phyloP scores from a whole-genome alignment of 2,888 invertebrate species.

The Morinoia aosen region DNA sequence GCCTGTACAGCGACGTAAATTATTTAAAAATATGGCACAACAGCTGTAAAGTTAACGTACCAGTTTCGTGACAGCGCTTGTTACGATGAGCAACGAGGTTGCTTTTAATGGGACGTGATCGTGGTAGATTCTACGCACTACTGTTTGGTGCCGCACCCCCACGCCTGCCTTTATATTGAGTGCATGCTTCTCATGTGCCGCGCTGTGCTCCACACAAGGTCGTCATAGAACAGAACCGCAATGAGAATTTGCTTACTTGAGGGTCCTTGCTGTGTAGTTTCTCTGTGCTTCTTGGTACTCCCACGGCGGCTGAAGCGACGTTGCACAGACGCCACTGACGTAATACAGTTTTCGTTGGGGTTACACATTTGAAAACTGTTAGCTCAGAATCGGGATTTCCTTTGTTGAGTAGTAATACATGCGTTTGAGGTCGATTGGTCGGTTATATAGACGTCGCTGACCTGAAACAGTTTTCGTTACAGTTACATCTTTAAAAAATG shows the following conservation, averaged over 20 bases:
- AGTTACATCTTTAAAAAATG: no score
- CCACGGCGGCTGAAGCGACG: background rate
- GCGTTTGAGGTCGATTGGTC: no score
- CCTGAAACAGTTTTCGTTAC: no score
- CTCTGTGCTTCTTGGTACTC: background rate
- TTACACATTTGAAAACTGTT: no score
- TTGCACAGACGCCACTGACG: no score
- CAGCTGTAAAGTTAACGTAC: background rate
- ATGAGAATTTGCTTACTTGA: background rate
- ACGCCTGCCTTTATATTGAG: background rate
- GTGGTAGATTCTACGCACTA: background rate
- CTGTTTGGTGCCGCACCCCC: background rate
- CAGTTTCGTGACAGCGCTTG: background rate
- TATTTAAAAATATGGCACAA: no score
- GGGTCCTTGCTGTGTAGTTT: background rate
- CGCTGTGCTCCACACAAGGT: background rate
- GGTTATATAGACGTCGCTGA: no score
- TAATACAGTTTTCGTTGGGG: no score
- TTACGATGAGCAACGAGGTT: background rate
- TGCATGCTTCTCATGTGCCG: background rate
- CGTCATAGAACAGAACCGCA: background rate
- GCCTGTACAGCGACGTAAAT: no score
- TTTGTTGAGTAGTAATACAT: no score
- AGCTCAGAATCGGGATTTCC: no score
- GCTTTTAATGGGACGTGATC: background rate